A percentile compares a stretch with the other conserved stretches of the same genome.
Evolutionary conservation across 2,797 vertebrate species (phyloP).

Genomic region (Rhadinocentrus ornatus): DNA sequence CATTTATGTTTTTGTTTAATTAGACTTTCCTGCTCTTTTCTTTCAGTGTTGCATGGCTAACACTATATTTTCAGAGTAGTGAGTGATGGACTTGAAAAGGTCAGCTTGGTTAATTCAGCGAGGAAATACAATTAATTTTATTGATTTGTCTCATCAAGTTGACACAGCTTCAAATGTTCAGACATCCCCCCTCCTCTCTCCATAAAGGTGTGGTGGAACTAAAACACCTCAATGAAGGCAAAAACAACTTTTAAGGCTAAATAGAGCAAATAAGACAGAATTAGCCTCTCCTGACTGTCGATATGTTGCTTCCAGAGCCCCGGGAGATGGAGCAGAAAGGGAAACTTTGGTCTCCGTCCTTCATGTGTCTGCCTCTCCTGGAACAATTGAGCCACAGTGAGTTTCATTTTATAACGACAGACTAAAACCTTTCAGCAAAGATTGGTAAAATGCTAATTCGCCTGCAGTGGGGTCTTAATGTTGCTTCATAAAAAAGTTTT

Average conservation of each 20-base stretch:
- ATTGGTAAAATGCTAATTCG: constrained; percentile 12
- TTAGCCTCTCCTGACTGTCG: constrained; percentile 24
- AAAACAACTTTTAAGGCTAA: constrained; percentile 43
- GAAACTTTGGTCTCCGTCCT: constrained; percentile 67
- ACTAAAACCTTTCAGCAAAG: constrained; percentile 7
- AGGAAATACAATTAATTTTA: constrained; percentile 58
- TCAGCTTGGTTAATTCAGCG: constrained; percentile 39
- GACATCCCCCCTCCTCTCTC: constrained; percentile 5
- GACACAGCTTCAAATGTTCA: constrained; percentile 37
- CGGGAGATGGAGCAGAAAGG: constrained; percentile 38
- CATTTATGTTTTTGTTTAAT: constrained; percentile 4
- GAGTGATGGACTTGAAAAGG: constrained; percentile 24
- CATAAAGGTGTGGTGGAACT: constrained; percentile 31
- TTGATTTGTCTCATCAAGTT: constrained; percentile 56
- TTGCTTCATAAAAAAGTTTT: too few species aligned
- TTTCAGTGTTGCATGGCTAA: not conserved
- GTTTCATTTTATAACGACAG: constrained; percentile 33
- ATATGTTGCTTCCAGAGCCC: constrained; percentile 62
- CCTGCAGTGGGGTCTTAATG: not conserved
- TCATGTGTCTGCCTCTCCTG: constrained; percentile 26
- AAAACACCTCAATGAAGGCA: constrained; percentile 45
- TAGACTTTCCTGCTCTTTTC: constrained; percentile 1
- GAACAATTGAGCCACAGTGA: constrained; percentile 66
- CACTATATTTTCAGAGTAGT: constrained; percentile 19
- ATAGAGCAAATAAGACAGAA: constrained; percentile 37